phyloP scores from a whole-genome alignment of 2,113 vertebrate species.

The Halichoeres trimaculatus region DNA sequence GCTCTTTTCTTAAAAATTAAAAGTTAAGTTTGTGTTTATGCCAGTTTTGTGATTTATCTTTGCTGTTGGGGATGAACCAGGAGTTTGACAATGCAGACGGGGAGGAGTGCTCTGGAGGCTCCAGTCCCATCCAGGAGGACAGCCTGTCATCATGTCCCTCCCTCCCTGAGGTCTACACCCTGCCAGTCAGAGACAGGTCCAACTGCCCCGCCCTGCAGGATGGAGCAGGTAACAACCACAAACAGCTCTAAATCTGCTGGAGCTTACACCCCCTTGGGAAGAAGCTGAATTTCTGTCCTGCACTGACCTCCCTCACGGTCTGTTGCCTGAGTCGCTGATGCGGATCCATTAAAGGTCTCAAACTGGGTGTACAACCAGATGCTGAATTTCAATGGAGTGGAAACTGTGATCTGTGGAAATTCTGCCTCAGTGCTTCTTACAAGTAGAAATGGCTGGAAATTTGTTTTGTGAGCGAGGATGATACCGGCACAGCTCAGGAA shows the following conservation, averaged over 20 bases:
- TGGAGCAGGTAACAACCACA: conserved; percentile 68
- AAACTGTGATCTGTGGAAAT: conserved; percentile 50
- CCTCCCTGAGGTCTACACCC: conserved; percentile 92
- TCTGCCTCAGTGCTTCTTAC: conserved; percentile 30
- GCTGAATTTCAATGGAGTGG: conserved; percentile 39
- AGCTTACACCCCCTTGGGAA: neutral
- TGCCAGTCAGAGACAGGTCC: conserved; percentile 85
- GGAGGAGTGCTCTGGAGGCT: conserved; percentile 91
- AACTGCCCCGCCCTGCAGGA: conserved; percentile 76
- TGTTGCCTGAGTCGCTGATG: conserved; percentile 48
- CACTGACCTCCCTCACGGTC: conserved; percentile 26
- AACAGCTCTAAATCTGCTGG: neutral
- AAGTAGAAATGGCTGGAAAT: conserved; percentile 4
- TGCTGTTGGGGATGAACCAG: conserved; percentile 66
- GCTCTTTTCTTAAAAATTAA: neutral
- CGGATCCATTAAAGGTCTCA: conserved; percentile 50
- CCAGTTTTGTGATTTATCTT: neutral
- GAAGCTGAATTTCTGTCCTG: conserved; percentile 15
- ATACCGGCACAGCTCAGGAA: neutral
- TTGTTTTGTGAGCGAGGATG: neutral
- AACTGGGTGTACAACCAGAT: conserved; percentile 38
- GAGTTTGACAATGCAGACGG: conserved; percentile 94
- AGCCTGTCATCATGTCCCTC: conserved; percentile 92
- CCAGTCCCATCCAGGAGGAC: conserved; percentile 92
- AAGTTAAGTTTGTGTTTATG: neutral